phyloP scores from a whole-genome alignment of 2,888 invertebrate genomes.

The Acronicta alni region DNA sequence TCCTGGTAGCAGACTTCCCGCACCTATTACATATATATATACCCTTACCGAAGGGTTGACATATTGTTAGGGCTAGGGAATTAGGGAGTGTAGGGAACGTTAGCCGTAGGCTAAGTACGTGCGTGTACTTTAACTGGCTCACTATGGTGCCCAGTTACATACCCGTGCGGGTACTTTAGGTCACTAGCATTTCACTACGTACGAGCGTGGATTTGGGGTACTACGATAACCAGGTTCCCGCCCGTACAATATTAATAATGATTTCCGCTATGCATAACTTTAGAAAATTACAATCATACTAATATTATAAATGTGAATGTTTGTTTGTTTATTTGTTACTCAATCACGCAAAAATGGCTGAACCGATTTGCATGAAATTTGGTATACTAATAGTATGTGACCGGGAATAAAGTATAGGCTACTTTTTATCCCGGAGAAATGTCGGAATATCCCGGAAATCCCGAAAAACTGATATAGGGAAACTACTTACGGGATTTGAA shows the following conservation, averaged over 20 bases:
- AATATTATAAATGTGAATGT: no score
- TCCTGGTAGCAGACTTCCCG: not conserved
- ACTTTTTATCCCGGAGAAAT: no score
- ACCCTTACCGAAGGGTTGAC: not conserved
- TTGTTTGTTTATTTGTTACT: no score
- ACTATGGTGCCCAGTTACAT: not conserved
- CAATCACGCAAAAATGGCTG: no score
- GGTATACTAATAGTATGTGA: no score
- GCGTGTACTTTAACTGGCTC: not conserved
- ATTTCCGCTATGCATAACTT: no score
- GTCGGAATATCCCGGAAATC: no score
- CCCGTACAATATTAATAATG: not conserved
- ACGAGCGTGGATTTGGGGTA: not conserved
- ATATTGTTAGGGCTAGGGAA: not conserved
- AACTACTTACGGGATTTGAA: no score
- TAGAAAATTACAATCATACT: no score
- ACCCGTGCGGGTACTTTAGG: not conserved
- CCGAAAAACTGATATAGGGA: no score
- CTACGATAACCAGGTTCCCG: not conserved
- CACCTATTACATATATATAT: not conserved
- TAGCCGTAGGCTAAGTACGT: not conserved
- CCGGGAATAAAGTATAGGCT: no score
- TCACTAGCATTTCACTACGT: not conserved
- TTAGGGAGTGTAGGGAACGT: not conserved
- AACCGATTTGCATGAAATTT: no score